Evolutionary conservation across 2,888 invertebrate species (phyloP), one percentile per base, ranked within the genome.

Genomic region (Tryphoninae sp.): DNA sequence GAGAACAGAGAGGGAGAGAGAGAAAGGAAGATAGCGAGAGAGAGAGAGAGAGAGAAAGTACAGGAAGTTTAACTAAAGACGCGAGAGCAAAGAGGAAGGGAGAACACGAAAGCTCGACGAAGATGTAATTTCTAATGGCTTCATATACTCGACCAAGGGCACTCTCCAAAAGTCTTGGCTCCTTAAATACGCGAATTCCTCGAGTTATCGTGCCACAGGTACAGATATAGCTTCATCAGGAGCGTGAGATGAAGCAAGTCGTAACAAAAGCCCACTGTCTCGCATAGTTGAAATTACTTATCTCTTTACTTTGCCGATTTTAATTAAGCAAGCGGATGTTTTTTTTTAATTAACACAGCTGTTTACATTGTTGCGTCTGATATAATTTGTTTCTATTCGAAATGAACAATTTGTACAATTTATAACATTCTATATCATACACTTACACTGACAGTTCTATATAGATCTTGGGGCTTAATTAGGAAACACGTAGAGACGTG

Each of bases 401-500:
- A 33, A 33, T 33, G 33, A 33, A 33, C 4, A 33, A 6, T 33
- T 33, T 33, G 4, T 33, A 6, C 1, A 1, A 33, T 33, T 33
- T 33, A 33, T 33, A 33, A 6, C 6, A 33, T 33, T 33, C 6
- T 33, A 33, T 33, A 33, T 33, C 45, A 13, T 45, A 45, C 13
- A 13, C 13, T 13, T 13, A 49, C 22, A 7, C 26, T 58, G 8
- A n/a, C 1, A 51, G 33, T 22, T 11, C 3, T 59, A 6, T 49
- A 13, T 53, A 53, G 19, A 65, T 65, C 11, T 40, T 16, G 26
- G 13, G 61, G 58, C 49, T 81, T 73, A 77, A 78, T 78, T 59
- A 74, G 51, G 74, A 42, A 42, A 69, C 40, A 22, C 49, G 64
- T 16, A 23, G 68, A 40, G 68, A 64, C 40, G 67, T 75, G 61